Base-by-base conservation (phyloP, 2,113 vertebrate species). In the Spermophilus dauricus region DNA sequence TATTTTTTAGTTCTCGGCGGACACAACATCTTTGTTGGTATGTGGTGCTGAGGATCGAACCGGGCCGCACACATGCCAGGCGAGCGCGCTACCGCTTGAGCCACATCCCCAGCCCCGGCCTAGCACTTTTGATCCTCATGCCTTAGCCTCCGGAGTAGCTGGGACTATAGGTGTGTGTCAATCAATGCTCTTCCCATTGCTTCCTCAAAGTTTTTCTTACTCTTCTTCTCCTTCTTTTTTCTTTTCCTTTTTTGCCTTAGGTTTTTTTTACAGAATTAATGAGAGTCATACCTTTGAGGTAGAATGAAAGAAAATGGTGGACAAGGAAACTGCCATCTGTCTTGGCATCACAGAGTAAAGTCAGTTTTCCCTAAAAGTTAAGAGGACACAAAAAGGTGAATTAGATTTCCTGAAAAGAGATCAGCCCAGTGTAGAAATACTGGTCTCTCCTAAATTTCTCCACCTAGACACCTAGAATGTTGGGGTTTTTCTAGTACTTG, bases 271-370 rank as follows among this genome's bases (percentile, higher is more conserved):
- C 7, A 70, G 39, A 22, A 63, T 89, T 39, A 34, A 18, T 53
- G 32, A 72, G 75, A 51, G 42, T 75, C 98, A 69, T 97, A 99
- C 99, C 99, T 99, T 98, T 98, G 51, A 99, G 98, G 97, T 99
- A 99, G 98, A 99, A 99, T 65, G 99, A 99, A 3, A 99, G 99
- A 95, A 99, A 99, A 69, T 99, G 99, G 96, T 99, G 99, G 48
- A 99, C 98, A 75, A 99, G 99, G 97, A 99, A 99, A 56, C 99
- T 99, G 69, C 99, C 99, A 63, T 99, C 99, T 2, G 99, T 99
- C 86, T 98, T 97, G 89, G 98, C 98, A 92, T 99, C 99, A 63
- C 98, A 99, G 37, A 99, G 97, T 28, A 99, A 76, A 0, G 99
- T 99, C 67, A 99, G 98, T 32, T 98, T 99, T 61, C 99, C 99